Base-by-base conservation (phyloP, 2,888 invertebrate genomes). In the Xestia ashworthii region DNA sequence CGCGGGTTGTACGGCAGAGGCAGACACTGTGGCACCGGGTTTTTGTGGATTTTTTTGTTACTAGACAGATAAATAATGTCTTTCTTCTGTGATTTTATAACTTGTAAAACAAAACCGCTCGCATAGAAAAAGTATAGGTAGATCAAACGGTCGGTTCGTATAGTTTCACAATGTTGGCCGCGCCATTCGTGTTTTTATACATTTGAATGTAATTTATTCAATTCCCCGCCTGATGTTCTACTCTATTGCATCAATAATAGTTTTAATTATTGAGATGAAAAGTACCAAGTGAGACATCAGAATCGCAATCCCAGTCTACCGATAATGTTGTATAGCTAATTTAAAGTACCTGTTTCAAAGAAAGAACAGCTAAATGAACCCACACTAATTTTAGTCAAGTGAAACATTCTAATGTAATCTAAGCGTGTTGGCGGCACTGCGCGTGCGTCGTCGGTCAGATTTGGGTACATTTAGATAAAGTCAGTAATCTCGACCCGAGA, bases 11-110 rank as follows among this genome's bases (percentile, higher is more conserved):
- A 83, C 81, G 62, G 25, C 41, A 55, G 32, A 22, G 84, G 87
- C 92, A 96, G 96, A 96, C 96, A 93, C 93, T 91, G 90, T 92
- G 96, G 95, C 96, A 94, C 94, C 95, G 87, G 71, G 86, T 91
- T 94, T 95, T 94, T 92, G 89, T 90, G 67, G 62, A 81, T 83
- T 87, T 90, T 78, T 83, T 82, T 82, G 76, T 41, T 46, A 50
- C 41, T 64, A 75, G 25, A 74, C 76, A 77, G 67, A 82, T 78
- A 80, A 85, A 80, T 86, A 80, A 85, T 76, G 64, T 70, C 70
- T 55, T 25, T 65, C 44, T 44, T 44, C 68, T 66, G 60, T 66
- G 72, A 76, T 78, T 83, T 85, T 73, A 76, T 81, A 73, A 46
- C 44, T 74, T 76, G 83, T 85, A 85, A 76, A 81, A 72, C 83